A percentile compares a stretch with the other conserved stretches of the same genome.
These are phyloP conservation scores for Petroica traversi DNA, from an alignment of 2,113 vertebrate genomes.

Conservation along the genomic window DNA sequence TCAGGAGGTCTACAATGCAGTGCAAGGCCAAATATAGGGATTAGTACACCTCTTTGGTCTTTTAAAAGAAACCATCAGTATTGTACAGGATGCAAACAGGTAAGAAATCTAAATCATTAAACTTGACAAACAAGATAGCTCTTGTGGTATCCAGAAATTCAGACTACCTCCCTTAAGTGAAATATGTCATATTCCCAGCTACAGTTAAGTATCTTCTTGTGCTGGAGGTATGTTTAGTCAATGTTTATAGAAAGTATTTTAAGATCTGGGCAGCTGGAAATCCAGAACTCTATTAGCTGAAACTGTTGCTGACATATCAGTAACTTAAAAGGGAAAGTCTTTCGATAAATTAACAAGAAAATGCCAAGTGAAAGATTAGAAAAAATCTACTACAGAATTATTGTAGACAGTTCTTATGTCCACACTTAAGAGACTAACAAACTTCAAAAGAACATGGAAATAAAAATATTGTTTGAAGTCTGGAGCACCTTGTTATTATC, in stretches of 20 bases:
- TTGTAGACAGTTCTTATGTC: neutral
- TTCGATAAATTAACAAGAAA: neutral
- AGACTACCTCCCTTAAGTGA: neutral
- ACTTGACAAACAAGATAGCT: neutral
- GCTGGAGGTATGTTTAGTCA: neutral
- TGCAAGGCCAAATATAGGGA: neutral
- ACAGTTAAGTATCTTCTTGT: neutral
- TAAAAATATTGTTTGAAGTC: neutral
- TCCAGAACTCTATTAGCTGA: neutral
- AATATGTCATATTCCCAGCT: neutral
- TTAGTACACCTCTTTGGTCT: neutral
- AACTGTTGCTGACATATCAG: neutral
- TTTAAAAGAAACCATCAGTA: neutral
- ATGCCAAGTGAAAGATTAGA: neutral
- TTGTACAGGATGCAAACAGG: neutral
- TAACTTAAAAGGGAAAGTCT: neutral
- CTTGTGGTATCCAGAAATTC: neutral
- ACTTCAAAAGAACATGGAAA: neutral
- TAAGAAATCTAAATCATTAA: neutral
- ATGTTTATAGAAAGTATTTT: neutral
- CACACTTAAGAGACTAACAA: neutral
- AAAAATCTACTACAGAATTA: neutral
- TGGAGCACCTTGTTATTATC: neutral
- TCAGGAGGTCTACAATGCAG: neutral
- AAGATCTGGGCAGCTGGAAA: neutral